Evolutionary conservation across 1,140 invertebrate genomes (phyloP), one percentile per base, ranked within the genome.

Genomic region (Drosophila micromelanica): DNA sequence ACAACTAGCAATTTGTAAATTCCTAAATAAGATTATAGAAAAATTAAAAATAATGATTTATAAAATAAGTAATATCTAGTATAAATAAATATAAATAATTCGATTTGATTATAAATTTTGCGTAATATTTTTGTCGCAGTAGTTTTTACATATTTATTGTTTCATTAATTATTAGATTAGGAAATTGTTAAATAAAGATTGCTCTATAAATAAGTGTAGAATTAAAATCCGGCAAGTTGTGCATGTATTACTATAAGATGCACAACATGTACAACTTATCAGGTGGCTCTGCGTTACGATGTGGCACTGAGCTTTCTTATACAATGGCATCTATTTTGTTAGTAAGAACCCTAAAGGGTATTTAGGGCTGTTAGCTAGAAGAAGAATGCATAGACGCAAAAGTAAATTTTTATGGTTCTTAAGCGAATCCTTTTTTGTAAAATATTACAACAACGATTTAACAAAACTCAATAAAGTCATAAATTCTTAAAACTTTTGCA

Each of bases 221-320:
- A 35, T 4, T 51, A 17, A 15, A 17, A 17, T 51, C 20, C n/a
- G 37, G 7, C 12, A 27, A n/a, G 4, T 13, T 23, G 45, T 17
- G 7, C 15, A 52, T 15, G 15, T 52, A 35, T n/a, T 15, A 17
- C 1, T 27, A 17, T 17, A 20, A 2, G 3, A 20, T n/a, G 43
- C 4, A 2, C 23, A 52, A 12, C 48, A 32, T 64, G 61, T 5
- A 45, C 15, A 37, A 37, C 17, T 49, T 13, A 37, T 54, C 48
- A 64, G 40, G 27, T 55, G 38, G 17, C 11, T 43, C 1, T 20
- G 15, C 5, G 48, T 30, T n/a, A n/a, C n/a, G n/a, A n/a, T n/a
- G n/a, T 60, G 59, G 59, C 35, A 45, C 59, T 35, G 7, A 37
- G 32, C 11, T 48, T 12, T 11, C 6, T 61, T 61, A 40, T 32